Evolutionary conservation across 2,888 invertebrate genomes (phyloP).

Genomic region (Candidula unifasciata): DNA sequence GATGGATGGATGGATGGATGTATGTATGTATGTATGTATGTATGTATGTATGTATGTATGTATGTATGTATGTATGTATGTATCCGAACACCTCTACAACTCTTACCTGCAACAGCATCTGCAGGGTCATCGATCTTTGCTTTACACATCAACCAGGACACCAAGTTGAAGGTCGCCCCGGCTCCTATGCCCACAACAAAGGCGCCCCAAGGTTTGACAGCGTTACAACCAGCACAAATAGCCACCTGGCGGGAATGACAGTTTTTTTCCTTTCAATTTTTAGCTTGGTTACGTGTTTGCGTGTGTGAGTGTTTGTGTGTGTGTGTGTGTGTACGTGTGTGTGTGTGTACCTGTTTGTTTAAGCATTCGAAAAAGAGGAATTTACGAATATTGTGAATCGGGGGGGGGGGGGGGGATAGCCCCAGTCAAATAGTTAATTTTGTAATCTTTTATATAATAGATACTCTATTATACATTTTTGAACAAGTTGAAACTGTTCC

Average conservation of each 20-base stretch:
- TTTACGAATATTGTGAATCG: too few relatives aligned
- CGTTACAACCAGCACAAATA: slow-evolving; percentile 79
- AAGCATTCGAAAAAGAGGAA: too few relatives aligned
- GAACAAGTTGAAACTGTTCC: too few relatives aligned
- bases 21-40: not conserved
- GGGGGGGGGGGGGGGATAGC: too few relatives aligned
- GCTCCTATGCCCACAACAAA: slow-evolving; percentile 78
- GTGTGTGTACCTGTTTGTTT: not conserved
- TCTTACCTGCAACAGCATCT: slow-evolving; percentile 78
- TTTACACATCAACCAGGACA: slow-evolving; percentile 67
- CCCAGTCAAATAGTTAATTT: too few relatives aligned
- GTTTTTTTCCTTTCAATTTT: too few relatives aligned
- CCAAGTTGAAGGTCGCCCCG: slow-evolving; percentile 76
- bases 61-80: not conserved
- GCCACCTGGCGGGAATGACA: slow-evolving; percentile 67
- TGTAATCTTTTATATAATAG: too few relatives aligned
- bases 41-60: not conserved
- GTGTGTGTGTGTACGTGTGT: too few relatives aligned
- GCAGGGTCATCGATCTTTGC: slow-evolving; percentile 79
- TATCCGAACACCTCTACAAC: not conserved
- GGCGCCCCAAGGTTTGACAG: slow-evolving; percentile 78
- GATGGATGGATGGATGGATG: slow-evolving; percentile 25
- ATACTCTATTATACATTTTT: too few relatives aligned
- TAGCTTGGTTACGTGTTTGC: too few relatives aligned
- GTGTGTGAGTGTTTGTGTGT: too few relatives aligned